A percentile compares a stretch with the other conserved stretches of the same genome.
phyloP scores from a whole-genome alignment of 2,113 vertebrate genomes.

The Indicator indicator region DNA sequence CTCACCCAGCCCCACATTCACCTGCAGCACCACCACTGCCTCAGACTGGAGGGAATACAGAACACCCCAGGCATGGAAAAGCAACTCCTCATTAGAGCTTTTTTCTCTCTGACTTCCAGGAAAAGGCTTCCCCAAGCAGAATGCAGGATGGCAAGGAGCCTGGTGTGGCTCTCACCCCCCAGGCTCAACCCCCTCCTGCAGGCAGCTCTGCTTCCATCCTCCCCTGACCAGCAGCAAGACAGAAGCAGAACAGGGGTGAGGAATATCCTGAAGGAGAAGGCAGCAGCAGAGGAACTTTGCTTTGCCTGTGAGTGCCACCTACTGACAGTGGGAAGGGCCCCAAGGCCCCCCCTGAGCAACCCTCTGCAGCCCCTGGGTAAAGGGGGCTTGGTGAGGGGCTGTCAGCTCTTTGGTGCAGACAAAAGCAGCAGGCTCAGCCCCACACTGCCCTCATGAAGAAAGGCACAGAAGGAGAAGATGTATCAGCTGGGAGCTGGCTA shows the following conservation, averaged over 20 bases:
- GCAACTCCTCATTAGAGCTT: accelerated
- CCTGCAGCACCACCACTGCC: accelerated
- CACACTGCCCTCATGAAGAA: accelerated
- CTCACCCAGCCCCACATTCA: not conserved
- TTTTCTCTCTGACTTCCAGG: not conserved
- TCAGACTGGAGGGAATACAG: not conserved
- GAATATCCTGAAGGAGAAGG: not conserved
- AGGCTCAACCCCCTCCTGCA: not conserved
- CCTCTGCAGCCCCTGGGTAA: not conserved
- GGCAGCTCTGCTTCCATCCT: not conserved
- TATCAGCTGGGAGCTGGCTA: not conserved
- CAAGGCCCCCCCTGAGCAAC: not conserved
- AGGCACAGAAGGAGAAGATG: not conserved
- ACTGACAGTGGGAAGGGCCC: slow-evolving; percentile 11
- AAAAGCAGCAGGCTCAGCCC: not conserved
- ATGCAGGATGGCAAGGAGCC: accelerated
- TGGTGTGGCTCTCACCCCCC: accelerated
- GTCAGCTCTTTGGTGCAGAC: not conserved
- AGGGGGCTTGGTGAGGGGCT: not conserved
- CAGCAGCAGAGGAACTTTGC: not conserved
- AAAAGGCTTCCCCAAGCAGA: not conserved
- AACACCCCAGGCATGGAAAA: not conserved
- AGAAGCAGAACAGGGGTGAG: accelerated
- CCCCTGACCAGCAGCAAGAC: accelerated
- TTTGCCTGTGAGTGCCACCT: slow-evolving; percentile 59